Base-by-base conservation (phyloP, 2,888 invertebrate genomes). In the Julus scanicus region DNA sequence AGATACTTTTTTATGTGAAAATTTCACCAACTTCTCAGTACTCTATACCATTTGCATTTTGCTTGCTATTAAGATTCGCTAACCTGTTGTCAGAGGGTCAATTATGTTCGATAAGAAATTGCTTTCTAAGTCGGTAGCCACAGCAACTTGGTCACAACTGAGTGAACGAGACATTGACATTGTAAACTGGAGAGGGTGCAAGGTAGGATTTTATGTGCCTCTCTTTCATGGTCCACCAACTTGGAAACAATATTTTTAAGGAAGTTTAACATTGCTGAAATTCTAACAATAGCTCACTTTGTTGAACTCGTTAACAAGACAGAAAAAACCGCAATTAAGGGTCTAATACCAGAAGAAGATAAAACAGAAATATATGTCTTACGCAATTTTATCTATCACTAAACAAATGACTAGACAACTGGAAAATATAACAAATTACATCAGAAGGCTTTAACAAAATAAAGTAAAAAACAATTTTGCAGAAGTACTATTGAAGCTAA, bases 161-260 rank as follows among this genome's bases (percentile, higher is more conserved):
- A 53, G 53, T 53, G 53, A 9, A 53, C 53, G 53, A 53, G 53
- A 53, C 53, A 53, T 15, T 53, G 53, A 53, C 53, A 13, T 53
- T 53, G 53, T 9, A 53, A 53, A 53, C 53, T 15, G 53, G 53
- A 15, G 53, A 13, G 53, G 53, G 53, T 3, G 6, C 15, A 17
- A 53, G 53, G 53, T 13, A 49, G 49, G 49, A 2, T 49, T 29
- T 53, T 53, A 13, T 13, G 53, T 15, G 53, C 53, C 9, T 53
- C 9, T 13, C 17, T 17, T 53, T 53, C 53, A 53, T 17, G 53
- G 53, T 53, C 53, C 53, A 53, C 15, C 15, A 53, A 13, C 9
- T 53, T 53, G 53, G 53, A 53, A 53, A 53, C 53, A 53, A 53
- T 53, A 53, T 53, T 53, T 53, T 53, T 53, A 53, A 53, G 53